Evolutionary conservation across 2,888 invertebrate species (phyloP).

Genomic region (Tipula helvola): DNA sequence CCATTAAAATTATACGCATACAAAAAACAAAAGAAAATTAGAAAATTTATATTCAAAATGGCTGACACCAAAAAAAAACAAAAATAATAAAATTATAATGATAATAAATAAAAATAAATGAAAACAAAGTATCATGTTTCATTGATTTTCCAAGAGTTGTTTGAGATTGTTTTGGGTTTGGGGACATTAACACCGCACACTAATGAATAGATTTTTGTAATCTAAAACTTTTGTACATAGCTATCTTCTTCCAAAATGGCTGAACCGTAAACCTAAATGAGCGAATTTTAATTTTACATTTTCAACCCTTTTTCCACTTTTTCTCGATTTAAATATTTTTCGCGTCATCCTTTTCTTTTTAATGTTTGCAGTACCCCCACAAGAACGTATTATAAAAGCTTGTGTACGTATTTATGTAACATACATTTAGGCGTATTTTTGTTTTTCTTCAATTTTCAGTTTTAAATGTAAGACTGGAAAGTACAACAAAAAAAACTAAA

Average conservation of each 20-base stretch:
- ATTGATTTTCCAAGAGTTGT: neutral
- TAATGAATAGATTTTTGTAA: neutral
- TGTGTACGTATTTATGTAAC: neutral
- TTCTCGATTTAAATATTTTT: neutral
- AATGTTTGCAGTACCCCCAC: neutral
- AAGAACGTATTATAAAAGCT: neutral
- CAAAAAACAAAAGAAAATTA: conserved; percentile 4
- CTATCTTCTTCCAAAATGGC: neutral
- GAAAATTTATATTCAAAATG: neutral
- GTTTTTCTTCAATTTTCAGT: neutral
- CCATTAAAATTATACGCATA: conserved; percentile 4
- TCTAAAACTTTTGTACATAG: neutral
- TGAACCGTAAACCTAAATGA: neutral
- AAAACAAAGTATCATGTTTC: neutral
- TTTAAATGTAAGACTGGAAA: neutral
- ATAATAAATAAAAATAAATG: conserved; percentile 4
- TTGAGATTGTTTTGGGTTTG: neutral
- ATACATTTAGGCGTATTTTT: neutral
- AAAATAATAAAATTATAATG: neutral
- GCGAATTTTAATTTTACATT: neutral
- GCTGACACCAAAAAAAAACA: neutral
- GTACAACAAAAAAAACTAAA: neutral
- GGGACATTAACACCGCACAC: neutral
- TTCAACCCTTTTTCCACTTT: neutral
- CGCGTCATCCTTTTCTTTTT: neutral